Percentiles rank a stretch among this genome's conserved stretches.
phyloP scores from a whole-genome alignment of 2,113 vertebrate species.

The Maccullochella peelii region DNA sequence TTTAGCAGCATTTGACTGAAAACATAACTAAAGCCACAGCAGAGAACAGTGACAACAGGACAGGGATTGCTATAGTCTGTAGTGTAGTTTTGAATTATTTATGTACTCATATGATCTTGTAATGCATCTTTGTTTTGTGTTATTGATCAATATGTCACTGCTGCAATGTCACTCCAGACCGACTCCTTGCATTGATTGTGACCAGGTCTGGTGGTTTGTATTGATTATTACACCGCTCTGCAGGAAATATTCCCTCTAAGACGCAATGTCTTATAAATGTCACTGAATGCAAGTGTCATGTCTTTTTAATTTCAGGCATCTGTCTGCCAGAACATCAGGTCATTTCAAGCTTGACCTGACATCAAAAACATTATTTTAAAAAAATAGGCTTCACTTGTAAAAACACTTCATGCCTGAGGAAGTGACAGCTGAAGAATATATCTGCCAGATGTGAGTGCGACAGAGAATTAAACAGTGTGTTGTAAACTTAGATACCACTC shows the following conservation, averaged over 20 bases:
- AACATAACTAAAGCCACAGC: not conserved
- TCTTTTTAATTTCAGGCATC: not conserved
- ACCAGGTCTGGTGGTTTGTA: not conserved
- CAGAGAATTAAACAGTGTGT: not conserved
- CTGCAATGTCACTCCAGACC: not conserved
- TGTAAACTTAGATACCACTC: not conserved
- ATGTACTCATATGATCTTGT: too few species aligned
- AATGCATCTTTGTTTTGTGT: too few species aligned
- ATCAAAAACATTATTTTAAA: too few species aligned
- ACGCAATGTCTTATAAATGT: not conserved
- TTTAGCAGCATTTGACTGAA: not conserved
- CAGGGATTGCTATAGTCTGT: too few species aligned
- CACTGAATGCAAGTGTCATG: not conserved
- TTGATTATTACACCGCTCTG: conserved; percentile 10
- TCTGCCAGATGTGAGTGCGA: not conserved
- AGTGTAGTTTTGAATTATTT: too few species aligned
- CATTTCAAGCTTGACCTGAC: not conserved
- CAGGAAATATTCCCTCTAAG: not conserved
- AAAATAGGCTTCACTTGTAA: not conserved
- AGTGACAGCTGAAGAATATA: not conserved
- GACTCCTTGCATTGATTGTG: not conserved
- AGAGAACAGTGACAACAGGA: not conserved
- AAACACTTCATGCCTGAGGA: not conserved
- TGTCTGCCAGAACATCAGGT: not conserved
- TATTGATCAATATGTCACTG: not conserved